A percentile compares a stretch with the other conserved stretches of the same genome.
These are phyloP conservation scores for Heliconius aoede DNA, from an alignment of 2,888 invertebrate genomes.

Conservation along the genomic window DNA sequence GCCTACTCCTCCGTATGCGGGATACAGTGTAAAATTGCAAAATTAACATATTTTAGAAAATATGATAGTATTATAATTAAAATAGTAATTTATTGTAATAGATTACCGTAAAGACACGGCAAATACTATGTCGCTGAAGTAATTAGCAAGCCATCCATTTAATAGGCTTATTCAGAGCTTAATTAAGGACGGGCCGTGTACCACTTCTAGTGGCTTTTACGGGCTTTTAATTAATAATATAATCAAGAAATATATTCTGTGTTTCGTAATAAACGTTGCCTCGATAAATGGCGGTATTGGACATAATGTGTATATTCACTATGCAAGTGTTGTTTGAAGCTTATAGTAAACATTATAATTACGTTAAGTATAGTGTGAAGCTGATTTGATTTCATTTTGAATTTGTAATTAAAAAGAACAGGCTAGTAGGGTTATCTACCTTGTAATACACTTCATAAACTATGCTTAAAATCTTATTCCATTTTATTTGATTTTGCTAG, in stretches of 20 bases:
- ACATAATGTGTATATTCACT: constrained; percentile 7
- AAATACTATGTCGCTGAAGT: constrained; percentile 43
- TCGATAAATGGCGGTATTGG: constrained; percentile 29
- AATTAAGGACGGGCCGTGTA: constrained; percentile 43
- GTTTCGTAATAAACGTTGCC: constrained; percentile 43
- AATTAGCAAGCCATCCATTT: constrained; percentile 66
- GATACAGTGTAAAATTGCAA: not conserved
- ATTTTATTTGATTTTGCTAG: too few relatives aligned
- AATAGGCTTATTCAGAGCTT: constrained; percentile 47
- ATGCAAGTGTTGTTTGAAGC: constrained; percentile 1
- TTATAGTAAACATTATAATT: constrained; percentile 21
- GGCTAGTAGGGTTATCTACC: too few relatives aligned
- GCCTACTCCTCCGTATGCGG: not conserved
- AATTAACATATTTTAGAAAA: not conserved
- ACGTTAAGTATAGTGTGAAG: too few relatives aligned
- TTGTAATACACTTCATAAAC: too few relatives aligned
- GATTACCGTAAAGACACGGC: constrained; percentile 21
- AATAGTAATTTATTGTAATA: constrained; percentile 1
- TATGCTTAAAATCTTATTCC: too few relatives aligned
- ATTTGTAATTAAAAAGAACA: too few relatives aligned
- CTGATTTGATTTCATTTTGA: too few relatives aligned
- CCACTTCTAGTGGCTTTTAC: constrained; percentile 46
- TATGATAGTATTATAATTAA: not conserved
- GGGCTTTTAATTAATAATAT: constrained; percentile 48
- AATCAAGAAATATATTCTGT: constrained; percentile 46